Base-by-base conservation (phyloP, 2,113 vertebrate genomes). In the Cichladusa arquata region DNA sequence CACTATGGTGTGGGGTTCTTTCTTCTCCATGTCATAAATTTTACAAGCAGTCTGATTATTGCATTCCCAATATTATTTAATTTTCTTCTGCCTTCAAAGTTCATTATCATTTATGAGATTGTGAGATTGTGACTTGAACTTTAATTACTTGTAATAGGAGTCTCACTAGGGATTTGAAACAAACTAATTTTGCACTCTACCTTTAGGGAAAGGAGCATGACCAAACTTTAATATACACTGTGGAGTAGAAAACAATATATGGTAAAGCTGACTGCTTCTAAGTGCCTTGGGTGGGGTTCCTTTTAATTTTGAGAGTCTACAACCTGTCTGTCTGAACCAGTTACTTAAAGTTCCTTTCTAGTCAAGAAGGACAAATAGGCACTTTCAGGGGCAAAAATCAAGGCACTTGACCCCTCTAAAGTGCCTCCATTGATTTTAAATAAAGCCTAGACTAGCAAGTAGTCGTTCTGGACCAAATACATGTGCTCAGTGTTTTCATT, bases 71-170 rank as follows among this genome's bases (percentile, higher is more conserved):
- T 92, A 88, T 93, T 85, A 31, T 57, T 92, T 94, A 92, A 89
- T 84, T 86, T 91, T 94, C 31, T 86, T 86, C 56, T 96, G 44
- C 40, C 57, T 92, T 95, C 67, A 62, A 81, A 93, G 24, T 97
- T 94, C 92, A 89, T 92, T 93, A 86, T 87, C 57, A 79, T 89
- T 93, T 95, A 90, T 95, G 92, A 88, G 90, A 92, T n/a, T 93
- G 60, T 95, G 92, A 88, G 90, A 92, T n/a, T 93, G 60, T 86
- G 89, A 86, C 19, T 0, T 81, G 56, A 93, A 83, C 71, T 90
- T 96, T 96, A 95, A 94, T 96, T 96, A 96, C 71, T 87, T 88
- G 66, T 83, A 92, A 86, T 73, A 82, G 34, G n/a, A 92, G 16
- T 47, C 58, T 86, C 85, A 88, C 88, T 54, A 58, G 85, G 85